Evolutionary conservation across 2,113 vertebrate genomes (phyloP).

Genomic region (Argyrosomus japonicus): DNA sequence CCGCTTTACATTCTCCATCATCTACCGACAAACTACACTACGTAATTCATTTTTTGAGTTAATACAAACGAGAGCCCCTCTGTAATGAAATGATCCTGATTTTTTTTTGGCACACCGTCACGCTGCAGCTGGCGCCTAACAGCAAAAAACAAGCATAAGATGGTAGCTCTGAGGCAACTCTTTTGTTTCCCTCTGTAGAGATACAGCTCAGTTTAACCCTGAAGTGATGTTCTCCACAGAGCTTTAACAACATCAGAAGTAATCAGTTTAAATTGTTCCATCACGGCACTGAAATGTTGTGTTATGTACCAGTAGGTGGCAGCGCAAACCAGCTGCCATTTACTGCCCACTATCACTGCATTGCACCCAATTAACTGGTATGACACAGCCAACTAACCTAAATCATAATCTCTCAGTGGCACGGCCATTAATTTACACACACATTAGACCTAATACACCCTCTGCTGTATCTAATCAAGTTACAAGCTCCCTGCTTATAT

Average conservation of each 20-base stretch:
- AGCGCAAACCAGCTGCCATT: slow-evolving; percentile 50
- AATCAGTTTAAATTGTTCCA: background rate
- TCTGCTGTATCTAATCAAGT: slow-evolving; percentile 16
- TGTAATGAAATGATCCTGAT: slow-evolving; percentile 6
- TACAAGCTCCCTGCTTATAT: background rate
- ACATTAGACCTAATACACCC: background rate
- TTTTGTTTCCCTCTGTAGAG: background rate
- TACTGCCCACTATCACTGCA: slow-evolving; percentile 60
- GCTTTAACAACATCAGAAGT: background rate
- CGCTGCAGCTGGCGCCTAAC: slow-evolving; percentile 3
- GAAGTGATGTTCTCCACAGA: background rate
- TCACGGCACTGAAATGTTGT: background rate
- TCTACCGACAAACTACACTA: background rate
- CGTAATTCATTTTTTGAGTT: background rate
- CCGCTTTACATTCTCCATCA: background rate
- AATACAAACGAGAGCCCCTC: background rate
- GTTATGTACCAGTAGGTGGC: slow-evolving; percentile 75
- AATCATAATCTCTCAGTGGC: slow-evolving; percentile 59
- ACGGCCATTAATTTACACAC: slow-evolving; percentile 40
- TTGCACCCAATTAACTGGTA: slow-evolving; percentile 71
- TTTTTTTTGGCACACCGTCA: slow-evolving; percentile 1
- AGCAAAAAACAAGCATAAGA: background rate
- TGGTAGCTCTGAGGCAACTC: background rate
- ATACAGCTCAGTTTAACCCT: background rate
- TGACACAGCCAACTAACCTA: slow-evolving; percentile 73